Conservation (phyloP, 2,888 invertebrate genomes). For the Rhaphigaster nebulosa region DNA sequence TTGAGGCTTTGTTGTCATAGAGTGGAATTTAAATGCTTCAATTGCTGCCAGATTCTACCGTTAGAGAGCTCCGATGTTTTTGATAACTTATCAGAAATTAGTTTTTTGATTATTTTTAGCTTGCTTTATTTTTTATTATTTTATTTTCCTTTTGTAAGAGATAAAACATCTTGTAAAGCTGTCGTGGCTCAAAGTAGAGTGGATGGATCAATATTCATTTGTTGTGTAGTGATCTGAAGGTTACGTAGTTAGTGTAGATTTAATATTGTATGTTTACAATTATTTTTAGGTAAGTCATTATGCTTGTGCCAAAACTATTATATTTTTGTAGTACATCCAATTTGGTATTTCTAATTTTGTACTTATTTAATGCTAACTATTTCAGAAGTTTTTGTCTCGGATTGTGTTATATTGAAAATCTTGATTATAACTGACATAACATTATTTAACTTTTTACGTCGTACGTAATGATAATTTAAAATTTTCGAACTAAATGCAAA, state of each 20-base stretch:
- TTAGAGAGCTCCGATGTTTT: neutral
- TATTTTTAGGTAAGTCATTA: neutral
- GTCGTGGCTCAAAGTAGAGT: neutral
- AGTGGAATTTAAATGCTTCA: neutral
- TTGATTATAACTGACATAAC: too few relatives aligned
- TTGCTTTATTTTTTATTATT: neutral
- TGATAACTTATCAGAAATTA: constrained; percentile 12
- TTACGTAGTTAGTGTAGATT: neutral
- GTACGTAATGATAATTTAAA: too few relatives aligned
- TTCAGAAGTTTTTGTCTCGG: too few relatives aligned
- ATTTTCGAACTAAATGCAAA: too few relatives aligned
- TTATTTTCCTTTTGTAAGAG: neutral
- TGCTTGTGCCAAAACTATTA: neutral
- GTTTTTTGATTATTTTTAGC: constrained; percentile 26
- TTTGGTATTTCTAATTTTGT: neutral
- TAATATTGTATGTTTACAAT: neutral
- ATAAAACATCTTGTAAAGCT: neutral
- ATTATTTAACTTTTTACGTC: too few relatives aligned
- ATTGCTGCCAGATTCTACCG: constrained; percentile 6
- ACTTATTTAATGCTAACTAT: too few relatives aligned
- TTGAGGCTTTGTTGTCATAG: neutral
- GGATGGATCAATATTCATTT: constrained; percentile 1
- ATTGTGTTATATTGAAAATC: too few relatives aligned
- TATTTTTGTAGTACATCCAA: neutral
- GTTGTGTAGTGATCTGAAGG: neutral